Evolutionary conservation across 64 coral and sea anemone genomes (phyloP).

Genomic region (Anthopleura sola): DNA sequence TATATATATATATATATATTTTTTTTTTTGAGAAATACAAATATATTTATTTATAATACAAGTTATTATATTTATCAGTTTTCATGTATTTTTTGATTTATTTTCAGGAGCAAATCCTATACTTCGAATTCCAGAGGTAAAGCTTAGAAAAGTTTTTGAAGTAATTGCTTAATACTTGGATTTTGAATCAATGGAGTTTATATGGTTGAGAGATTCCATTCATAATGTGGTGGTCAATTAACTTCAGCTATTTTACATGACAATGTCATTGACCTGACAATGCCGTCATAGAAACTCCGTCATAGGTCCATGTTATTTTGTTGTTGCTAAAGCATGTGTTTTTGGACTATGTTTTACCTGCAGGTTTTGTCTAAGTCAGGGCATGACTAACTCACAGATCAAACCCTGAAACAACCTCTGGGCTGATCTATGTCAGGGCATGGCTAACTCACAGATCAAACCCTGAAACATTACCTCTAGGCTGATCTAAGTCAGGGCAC

Average conservation of each 20-base stretch:
- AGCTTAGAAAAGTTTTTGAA: background rate
- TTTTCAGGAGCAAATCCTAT: slow-evolving; percentile 76
- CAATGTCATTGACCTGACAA: background rate
- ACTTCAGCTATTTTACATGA: background rate
- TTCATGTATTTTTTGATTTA: background rate
- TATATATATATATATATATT: background rate
- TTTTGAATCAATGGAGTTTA: background rate
- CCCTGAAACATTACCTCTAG: too few species aligned
- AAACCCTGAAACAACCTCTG: too few species aligned
- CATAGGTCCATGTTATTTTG: too few species aligned
- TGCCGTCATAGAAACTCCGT: too few species aligned
- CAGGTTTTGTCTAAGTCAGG: too few species aligned
- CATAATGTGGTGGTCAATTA: background rate
- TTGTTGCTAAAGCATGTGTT: too few species aligned
- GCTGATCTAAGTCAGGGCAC: too few species aligned
- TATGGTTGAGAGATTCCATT: background rate
- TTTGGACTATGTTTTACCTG: too few species aligned
- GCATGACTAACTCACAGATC: too few species aligned
- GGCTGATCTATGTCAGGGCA: too few species aligned
- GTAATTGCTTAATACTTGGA: too few species aligned
- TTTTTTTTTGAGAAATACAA: background rate
- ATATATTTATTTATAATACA: background rate
- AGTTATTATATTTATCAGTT: background rate
- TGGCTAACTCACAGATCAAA: too few species aligned
- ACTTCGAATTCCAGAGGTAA: slow-evolving; percentile 77